phyloP scores from a whole-genome alignment of 1,140 invertebrate species.

The Anoplophora glabripennis region DNA sequence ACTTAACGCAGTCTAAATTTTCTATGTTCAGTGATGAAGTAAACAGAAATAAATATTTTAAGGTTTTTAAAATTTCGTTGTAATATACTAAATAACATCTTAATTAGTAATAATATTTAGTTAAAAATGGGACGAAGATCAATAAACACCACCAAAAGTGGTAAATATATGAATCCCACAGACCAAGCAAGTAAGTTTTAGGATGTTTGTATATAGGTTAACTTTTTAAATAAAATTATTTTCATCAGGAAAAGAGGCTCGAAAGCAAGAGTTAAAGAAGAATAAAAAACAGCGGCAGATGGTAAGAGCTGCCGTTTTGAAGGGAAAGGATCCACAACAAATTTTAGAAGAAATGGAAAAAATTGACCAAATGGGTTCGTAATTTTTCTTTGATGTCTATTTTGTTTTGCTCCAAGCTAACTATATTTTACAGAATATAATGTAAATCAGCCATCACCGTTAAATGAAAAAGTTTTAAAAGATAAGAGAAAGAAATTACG shows the following conservation, averaged over 20 bases:
- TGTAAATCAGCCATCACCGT: constrained; percentile 85
- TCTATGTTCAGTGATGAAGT: too few species aligned
- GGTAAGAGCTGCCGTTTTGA: constrained; percentile 93
- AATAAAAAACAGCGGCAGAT: constrained; percentile 96
- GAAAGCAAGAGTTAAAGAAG: constrained; percentile 97
- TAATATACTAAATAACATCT: too few species aligned
- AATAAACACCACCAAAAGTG: constrained; percentile 99
- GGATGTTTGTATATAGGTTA: constrained; percentile 18
- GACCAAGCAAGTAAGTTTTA: constrained; percentile 91
- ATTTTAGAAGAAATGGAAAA: constrained; percentile 95
- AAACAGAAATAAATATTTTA: too few species aligned
- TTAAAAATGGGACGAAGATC: constrained; percentile 87
- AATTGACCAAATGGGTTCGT: constrained; percentile 94
- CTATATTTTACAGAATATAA: constrained; percentile 80
- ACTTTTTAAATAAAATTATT: constrained; percentile 14
- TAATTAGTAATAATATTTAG: not conserved
- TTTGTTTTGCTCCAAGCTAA: constrained; percentile 7
- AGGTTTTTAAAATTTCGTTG: too few species aligned
- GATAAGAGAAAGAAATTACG: constrained; percentile 95
- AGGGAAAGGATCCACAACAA: constrained; percentile 95
- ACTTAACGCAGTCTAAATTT: too few species aligned
- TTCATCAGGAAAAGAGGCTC: constrained; percentile 87
- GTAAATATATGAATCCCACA: constrained; percentile 99
- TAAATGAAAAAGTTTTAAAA: constrained; percentile 95
- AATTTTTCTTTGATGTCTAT: constrained; percentile 3